These are phyloP conservation scores for Athrips mouffetella DNA, from an alignment of 2,888 invertebrate species.

Conservation along the genomic window DNA sequence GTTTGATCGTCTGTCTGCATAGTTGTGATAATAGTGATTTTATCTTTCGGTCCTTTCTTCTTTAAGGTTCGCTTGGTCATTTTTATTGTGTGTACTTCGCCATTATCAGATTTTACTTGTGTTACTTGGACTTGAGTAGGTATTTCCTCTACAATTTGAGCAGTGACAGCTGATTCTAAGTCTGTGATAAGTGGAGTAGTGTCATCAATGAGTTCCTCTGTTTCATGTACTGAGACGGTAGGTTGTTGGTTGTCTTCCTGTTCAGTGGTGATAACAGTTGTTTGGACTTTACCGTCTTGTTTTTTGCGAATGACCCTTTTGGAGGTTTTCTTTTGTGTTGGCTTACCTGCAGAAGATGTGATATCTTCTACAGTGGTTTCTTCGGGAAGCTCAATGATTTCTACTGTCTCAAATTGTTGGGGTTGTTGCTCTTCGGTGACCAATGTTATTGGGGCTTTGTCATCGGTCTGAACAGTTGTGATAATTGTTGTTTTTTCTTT, in stretches of 20 bases:
- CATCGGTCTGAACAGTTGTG: slow-evolving; percentile 26
- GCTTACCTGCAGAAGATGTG: slow-evolving; percentile 25
- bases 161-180: no score
- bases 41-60: slow-evolving; percentile 19
- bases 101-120: slow-evolving; percentile 21
- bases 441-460: slow-evolving; percentile 28
- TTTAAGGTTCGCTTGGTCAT: slow-evolving; percentile 29
- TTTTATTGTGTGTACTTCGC: slow-evolving; percentile 21
- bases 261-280: no score
- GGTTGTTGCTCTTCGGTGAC: slow-evolving; percentile 31
- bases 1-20: slow-evolving; percentile 25
- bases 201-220: no score
- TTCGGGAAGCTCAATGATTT: slow-evolving; percentile 38
- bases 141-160: slow-evolving; percentile 32
- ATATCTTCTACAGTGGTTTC: slow-evolving; percentile 28
- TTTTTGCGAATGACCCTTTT: slow-evolving; percentile 42
- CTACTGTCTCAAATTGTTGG: slow-evolving; percentile 31
- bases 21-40: slow-evolving; percentile 27
- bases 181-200: no score
- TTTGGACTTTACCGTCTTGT: no score
- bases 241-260: no score
- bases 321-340: slow-evolving; percentile 31
- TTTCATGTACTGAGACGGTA: no score
- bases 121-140: slow-evolving; percentile 34
- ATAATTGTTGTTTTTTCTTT: slow-evolving; percentile 30